A percentile compares a stretch with the other conserved stretches of the same genome.
Conservation (phyloP, 2,797 vertebrate species). For the Garrulus glandarius region DNA sequence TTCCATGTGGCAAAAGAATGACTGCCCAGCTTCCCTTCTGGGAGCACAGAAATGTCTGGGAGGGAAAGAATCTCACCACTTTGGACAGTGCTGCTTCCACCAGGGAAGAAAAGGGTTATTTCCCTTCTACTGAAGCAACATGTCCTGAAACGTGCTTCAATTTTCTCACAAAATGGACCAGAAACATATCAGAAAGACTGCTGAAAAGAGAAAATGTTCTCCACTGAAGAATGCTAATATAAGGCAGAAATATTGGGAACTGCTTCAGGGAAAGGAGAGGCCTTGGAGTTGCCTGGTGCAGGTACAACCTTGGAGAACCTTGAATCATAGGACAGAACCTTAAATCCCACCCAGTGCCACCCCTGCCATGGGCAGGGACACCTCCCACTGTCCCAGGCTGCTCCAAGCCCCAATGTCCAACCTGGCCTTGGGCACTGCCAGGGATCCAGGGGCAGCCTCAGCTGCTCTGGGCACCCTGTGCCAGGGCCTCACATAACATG, state of each 20-base stretch:
- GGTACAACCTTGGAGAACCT: background rate
- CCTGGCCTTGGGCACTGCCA: background rate
- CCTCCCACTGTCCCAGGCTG: background rate
- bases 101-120: background rate
- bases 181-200: background rate
- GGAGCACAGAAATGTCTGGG: background rate
- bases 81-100: background rate
- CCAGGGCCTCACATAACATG: background rate
- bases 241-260: background rate
- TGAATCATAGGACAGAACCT: background rate
- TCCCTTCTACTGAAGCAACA: background rate
- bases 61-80: background rate
- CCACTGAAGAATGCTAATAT: background rate
- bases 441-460: background rate
- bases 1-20: background rate
- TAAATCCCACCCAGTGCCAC: accelerated
- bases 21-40: background rate
- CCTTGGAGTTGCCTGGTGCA: background rate
- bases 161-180: background rate
- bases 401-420: background rate
- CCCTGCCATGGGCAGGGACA: background rate
- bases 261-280: background rate
- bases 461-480: background rate
- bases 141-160: background rate
- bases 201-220: background rate